A percentile compares a stretch with the other conserved stretches of the same genome.
phyloP scores from a whole-genome alignment of 2,888 invertebrate genomes.

The Eurytoma adleriae region DNA sequence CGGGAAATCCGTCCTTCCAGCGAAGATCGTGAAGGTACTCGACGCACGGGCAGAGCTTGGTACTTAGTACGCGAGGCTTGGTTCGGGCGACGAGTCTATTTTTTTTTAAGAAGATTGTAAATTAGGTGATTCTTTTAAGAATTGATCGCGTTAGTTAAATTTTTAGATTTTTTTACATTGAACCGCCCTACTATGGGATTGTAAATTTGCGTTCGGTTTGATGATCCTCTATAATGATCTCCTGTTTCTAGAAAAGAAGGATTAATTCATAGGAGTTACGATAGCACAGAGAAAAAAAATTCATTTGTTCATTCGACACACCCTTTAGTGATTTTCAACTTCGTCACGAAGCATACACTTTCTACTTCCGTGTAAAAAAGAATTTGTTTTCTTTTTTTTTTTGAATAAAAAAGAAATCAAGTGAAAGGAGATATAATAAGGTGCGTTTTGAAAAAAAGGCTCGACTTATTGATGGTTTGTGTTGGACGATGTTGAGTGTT shows the following conservation, averaged over 20 bases:
- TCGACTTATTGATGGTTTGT: neutral
- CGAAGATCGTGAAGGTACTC: no score
- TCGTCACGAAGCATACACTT: neutral
- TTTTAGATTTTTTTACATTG: no score
- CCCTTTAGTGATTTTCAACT: neutral
- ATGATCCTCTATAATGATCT: conserved; percentile 33
- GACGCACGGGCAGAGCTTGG: no score
- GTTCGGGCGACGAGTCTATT: no score
- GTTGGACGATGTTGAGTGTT: neutral
- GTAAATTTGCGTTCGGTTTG: no score
- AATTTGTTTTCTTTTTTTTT: neutral
- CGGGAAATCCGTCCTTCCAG: no score
- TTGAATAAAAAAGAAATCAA: neutral
- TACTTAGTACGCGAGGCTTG: no score
- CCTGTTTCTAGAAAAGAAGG: conserved; percentile 17
- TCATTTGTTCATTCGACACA: conserved; percentile 7
- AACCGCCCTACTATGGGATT: no score
- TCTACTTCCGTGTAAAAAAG: neutral
- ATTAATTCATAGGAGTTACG: neutral
- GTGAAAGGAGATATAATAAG: conserved; percentile 7
- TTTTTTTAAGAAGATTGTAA: no score
- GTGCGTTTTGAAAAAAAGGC: neutral
- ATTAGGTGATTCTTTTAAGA: no score
- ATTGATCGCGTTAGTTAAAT: no score
- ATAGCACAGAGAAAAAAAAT: conserved; percentile 6